Evolutionary conservation across 2,797 vertebrate species (phyloP).

Genomic region (Acipenser oxyrinchus): DNA sequence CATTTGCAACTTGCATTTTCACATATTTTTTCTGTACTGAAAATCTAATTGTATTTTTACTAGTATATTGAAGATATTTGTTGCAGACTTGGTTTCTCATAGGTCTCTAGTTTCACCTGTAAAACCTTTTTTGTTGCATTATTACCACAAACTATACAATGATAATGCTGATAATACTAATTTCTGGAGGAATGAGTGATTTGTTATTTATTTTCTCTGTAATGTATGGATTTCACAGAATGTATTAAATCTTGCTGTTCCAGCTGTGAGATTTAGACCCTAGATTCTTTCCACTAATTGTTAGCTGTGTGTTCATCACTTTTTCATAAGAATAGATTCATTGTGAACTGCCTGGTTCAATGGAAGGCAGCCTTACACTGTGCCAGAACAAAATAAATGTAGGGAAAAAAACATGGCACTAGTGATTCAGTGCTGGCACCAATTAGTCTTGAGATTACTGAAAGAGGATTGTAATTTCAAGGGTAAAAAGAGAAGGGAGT

Average conservation of each 20-base stretch:
- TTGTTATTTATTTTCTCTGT: no score
- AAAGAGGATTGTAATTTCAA: conserved; percentile 67
- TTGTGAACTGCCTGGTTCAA: conserved; percentile 19
- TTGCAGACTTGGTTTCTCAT: no score
- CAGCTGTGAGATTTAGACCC: conserved; percentile 47
- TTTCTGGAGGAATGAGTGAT: not conserved
- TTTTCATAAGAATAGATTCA: conserved; percentile 25
- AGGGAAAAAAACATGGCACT: conserved; percentile 17
- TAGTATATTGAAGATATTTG: conserved; percentile 1
- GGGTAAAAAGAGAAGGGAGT: conserved; percentile 56
- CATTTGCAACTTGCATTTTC: no score
- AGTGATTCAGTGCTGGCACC: conserved; percentile 44
- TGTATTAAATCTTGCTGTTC: conserved; percentile 32
- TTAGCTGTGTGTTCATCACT: conserved; percentile 40
- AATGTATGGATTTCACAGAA: no score
- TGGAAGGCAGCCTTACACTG: conserved; percentile 19
- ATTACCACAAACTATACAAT: no score
- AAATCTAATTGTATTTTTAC: no score
- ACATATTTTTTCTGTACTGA: no score
- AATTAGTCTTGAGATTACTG: conserved; percentile 60
- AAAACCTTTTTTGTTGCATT: no score
- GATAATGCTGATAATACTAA: not conserved
- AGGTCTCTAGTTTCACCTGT: no score
- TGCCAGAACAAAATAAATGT: conserved; percentile 24
- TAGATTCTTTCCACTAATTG: conserved; percentile 56